Percentiles rank a stretch among this genome's conserved stretches.
phyloP scores from a whole-genome alignment of 2,888 invertebrate genomes.

The Bhutanitis thaidina region DNA sequence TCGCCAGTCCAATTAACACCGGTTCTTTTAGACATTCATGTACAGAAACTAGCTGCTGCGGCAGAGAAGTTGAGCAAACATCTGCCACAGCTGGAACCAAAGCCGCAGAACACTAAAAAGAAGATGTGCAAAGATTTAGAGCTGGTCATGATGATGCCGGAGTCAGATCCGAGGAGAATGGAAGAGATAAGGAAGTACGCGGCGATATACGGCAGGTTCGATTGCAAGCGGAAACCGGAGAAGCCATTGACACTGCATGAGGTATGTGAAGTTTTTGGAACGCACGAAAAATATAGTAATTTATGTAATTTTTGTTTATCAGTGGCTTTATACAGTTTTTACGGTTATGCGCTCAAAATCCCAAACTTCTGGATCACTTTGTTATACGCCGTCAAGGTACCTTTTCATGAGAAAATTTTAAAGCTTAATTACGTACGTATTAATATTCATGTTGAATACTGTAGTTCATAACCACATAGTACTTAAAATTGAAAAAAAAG shows the following conservation, averaged over 20 bases:
- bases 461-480: no score
- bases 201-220: slow-evolving; percentile 98
- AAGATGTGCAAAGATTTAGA: slow-evolving; percentile 95
- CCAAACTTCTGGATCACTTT: no score
- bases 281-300: no score
- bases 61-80: slow-evolving; percentile 91
- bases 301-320: no score
- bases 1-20: slow-evolving; percentile 87
- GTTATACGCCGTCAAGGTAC: no score
- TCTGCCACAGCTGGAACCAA: slow-evolving; percentile 92
- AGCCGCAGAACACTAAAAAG: slow-evolving; percentile 94
- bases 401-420: no score
- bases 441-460: no score
- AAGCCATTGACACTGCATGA: slow-evolving; percentile 98
- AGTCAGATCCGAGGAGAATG: slow-evolving; percentile 92
- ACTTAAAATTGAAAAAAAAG: no score
- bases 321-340: no score
- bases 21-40: slow-evolving; percentile 89
- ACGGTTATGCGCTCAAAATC: no score
- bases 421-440: no score
- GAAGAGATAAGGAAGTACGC: slow-evolving; percentile 97
- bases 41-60: slow-evolving; percentile 89
- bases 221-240: slow-evolving; percentile 97
- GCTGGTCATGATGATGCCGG: slow-evolving; percentile 94
- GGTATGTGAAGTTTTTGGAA: slow-evolving; percentile 59